phyloP scores from a whole-genome alignment of 2,888 invertebrate species.

The Meiosimyza platycephala region DNA sequence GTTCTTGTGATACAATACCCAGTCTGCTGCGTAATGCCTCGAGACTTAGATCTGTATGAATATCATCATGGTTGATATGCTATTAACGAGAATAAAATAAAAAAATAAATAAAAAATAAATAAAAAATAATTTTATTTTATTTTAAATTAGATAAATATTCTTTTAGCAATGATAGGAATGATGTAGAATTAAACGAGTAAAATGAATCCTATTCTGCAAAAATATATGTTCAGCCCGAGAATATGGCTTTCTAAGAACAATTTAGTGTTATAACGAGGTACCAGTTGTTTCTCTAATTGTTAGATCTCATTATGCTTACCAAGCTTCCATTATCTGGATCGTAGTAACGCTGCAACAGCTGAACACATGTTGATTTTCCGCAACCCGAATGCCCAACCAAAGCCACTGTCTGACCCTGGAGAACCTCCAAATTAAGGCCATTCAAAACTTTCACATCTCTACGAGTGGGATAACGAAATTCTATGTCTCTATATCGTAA shows the following conservation, averaged over 20 bases:
- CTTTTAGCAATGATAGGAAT: no score
- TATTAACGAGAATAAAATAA: slow-evolving; percentile 38
- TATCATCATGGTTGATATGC: slow-evolving; percentile 70
- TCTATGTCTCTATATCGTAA: slow-evolving; percentile 74
- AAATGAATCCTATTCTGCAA: no score
- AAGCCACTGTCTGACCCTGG: slow-evolving; percentile 78
- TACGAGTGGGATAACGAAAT: slow-evolving; percentile 86
- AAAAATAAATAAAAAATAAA: no score
- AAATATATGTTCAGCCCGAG: no score
- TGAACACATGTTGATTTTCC: slow-evolving; percentile 87
- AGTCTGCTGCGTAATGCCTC: slow-evolving; percentile 77
- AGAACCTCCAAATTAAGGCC: slow-evolving; percentile 76
- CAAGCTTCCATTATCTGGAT: slow-evolving; percentile 76
- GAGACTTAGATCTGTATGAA: slow-evolving; percentile 74
- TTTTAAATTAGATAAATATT: no score
- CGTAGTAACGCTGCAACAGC: slow-evolving; percentile 82
- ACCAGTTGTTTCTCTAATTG: no score
- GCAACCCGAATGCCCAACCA: slow-evolving; percentile 82
- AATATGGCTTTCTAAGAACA: no score
- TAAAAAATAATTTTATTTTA: no score
- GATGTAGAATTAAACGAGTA: no score
- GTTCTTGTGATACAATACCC: slow-evolving; percentile 88
- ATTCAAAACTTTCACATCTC: slow-evolving; percentile 79
- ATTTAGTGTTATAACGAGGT: no score
- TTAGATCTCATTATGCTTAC: slow-evolving; percentile 61